Conservation (phyloP, 2,797 vertebrate genomes). For the Kryptolebias ocellatus region DNA sequence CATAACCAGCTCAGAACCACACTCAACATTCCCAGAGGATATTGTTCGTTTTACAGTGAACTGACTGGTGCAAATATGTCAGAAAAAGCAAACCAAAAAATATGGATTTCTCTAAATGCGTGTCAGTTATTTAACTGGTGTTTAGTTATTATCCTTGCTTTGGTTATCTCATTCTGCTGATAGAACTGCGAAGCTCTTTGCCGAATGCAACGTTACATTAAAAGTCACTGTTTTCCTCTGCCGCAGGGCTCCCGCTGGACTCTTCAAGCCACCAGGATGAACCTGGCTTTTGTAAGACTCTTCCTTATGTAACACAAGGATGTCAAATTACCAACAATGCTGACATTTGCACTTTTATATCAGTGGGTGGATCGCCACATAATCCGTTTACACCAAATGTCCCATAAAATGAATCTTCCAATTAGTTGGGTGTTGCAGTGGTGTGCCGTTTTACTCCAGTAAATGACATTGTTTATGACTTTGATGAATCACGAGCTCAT, state of each 20-base stretch:
- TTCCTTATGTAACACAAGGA: background rate
- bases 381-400: conserved; percentile 9
- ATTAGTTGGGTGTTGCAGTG: conserved; percentile 6
- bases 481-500: conserved; percentile 7
- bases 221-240: conserved; percentile 1
- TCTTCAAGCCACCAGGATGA: conserved; percentile 94
- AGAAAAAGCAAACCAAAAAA: background rate
- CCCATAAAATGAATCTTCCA: conserved; percentile 8
- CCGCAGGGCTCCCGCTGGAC: conserved; percentile 96
- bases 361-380: conserved; percentile 6
- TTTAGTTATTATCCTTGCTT: background rate
- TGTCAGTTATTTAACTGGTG: background rate
- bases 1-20: conserved; percentile 13
- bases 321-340: background rate
- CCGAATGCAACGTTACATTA: no score
- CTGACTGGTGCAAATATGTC: background rate
- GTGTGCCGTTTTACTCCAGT: conserved; percentile 4
- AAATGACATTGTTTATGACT: conserved; percentile 25
- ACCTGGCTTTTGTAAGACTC: conserved; percentile 90
- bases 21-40: background rate
- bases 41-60: conserved; percentile 1
- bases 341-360: conserved; percentile 32
- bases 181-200: no score
- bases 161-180: background rate
- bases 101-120: background rate